Percentiles rank a stretch among this genome's conserved stretches.
These are phyloP conservation scores for Flabesymbios commensalis DNA, from an alignment of 2,888 invertebrate genomes.

Conservation along the genomic window DNA sequence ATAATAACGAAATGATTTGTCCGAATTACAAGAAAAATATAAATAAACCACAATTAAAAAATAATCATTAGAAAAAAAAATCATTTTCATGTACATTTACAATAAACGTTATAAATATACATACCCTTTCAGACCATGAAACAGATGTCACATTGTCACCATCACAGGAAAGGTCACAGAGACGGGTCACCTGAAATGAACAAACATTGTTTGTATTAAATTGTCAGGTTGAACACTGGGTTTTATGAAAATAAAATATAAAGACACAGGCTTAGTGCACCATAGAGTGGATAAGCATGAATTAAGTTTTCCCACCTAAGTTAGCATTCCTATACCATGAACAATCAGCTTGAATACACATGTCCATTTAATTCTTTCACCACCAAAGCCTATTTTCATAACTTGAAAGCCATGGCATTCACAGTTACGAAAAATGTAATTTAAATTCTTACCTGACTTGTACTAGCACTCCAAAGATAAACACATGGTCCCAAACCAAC, in stretches of 20 bases:
- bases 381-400: too few relatives aligned
- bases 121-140: slow-evolving; percentile 91
- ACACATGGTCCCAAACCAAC: slow-evolving; percentile 97
- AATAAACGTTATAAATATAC: not conserved
- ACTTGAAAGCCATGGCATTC: too few relatives aligned
- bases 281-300: too few relatives aligned
- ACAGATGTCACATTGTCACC: slow-evolving; percentile 97
- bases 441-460: slow-evolving; percentile 79
- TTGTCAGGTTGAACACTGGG: too few relatives aligned
- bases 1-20: not conserved
- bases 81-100: not conserved
- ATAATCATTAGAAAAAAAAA: not conserved
- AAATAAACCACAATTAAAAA: not conserved
- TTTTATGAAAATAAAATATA: too few relatives aligned
- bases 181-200: slow-evolving; percentile 72
- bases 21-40: not conserved
- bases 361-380: too few relatives aligned
- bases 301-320: too few relatives aligned
- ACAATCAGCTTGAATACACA: too few relatives aligned
- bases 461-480: slow-evolving; percentile 98
- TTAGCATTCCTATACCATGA: too few relatives aligned
- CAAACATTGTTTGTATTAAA: too few relatives aligned
- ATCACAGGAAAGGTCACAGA: slow-evolving; percentile 92
- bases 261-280: too few relatives aligned
- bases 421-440: too few relatives aligned